Conservation (phyloP, 1,140 invertebrate genomes). For the Camponotus floridanus region DNA sequence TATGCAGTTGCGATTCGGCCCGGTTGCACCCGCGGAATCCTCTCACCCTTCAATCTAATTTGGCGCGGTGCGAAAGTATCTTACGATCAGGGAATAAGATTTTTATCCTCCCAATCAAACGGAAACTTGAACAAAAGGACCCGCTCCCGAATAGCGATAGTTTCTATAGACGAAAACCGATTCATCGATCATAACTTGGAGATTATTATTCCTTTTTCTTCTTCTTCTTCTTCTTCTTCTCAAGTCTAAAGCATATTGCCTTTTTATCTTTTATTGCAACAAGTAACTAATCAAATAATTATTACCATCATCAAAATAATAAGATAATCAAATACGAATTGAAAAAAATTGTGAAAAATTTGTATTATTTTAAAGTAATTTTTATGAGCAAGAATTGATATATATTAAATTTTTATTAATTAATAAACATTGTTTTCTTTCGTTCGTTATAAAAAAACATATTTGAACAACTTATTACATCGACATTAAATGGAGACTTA, state of each 20-base stretch:
- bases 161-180: slow-evolving; percentile 6
- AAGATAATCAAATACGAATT: background rate
- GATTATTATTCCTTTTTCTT: background rate
- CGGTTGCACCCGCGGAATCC: slow-evolving; percentile 10
- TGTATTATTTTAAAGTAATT: background rate
- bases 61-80: background rate
- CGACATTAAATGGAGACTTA: slow-evolving; percentile 23
- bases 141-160: slow-evolving; percentile 13
- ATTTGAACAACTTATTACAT: background rate
- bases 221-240: background rate
- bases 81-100: slow-evolving; percentile 46
- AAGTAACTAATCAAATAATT: background rate
- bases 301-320: slow-evolving; percentile 29
- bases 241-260: background rate
- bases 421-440: background rate
- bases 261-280: background rate
- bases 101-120: slow-evolving; percentile 46
- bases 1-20: slow-evolving; percentile 32
- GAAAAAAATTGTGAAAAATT: background rate
- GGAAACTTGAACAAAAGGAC: slow-evolving; percentile 38
- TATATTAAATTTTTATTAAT: background rate
- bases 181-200: slow-evolving; percentile 53
- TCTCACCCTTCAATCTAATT: slow-evolving; percentile 28
- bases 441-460: background rate
- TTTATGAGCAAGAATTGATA: background rate